These are phyloP conservation scores for Rhorus exstirpatorius DNA, from an alignment of 2,888 invertebrate genomes.

Conservation along the genomic window DNA sequence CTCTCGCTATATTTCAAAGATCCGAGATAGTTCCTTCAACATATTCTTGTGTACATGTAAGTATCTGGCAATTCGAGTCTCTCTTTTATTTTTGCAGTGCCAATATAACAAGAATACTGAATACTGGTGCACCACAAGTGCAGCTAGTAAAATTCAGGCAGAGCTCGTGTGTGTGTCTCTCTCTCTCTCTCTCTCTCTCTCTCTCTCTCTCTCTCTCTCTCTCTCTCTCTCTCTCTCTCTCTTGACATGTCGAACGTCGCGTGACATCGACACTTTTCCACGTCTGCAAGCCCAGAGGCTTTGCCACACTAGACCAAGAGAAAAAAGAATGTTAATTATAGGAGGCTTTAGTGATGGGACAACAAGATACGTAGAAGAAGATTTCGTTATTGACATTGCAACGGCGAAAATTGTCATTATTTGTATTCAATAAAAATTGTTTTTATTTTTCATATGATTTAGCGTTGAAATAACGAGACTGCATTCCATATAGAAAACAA, in stretches of 20 bases:
- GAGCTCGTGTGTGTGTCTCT: background rate
- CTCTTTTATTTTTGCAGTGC: slow-evolving; percentile 32
- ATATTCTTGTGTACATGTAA: slow-evolving; percentile 20
- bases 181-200: too few species aligned
- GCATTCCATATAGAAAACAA: too few species aligned
- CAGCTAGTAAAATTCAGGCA: background rate
- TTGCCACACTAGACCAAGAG: slow-evolving; percentile 14
- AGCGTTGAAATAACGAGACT: too few species aligned
- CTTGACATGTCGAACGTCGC: slow-evolving; percentile 25
- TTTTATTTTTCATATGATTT: too few species aligned
- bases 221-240: slow-evolving; percentile 14
- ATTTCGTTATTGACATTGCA: too few species aligned
- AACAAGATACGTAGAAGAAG: too few species aligned
- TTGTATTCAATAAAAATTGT: too few species aligned
- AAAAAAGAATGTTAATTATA: slow-evolving; percentile 17
- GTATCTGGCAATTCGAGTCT: slow-evolving; percentile 12
- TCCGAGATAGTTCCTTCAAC: slow-evolving; percentile 19
- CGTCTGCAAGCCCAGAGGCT: background rate
- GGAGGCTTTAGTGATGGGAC: too few species aligned
- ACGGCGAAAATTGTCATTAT: too few species aligned
- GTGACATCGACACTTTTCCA: slow-evolving; percentile 20
- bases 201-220: too few species aligned
- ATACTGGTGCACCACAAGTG: background rate
- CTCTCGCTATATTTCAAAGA: slow-evolving; percentile 23
- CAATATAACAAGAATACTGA: slow-evolving; percentile 13